Evolutionary conservation across 2,113 vertebrate species (phyloP).

Genomic region (Fulmarus glacialis): DNA sequence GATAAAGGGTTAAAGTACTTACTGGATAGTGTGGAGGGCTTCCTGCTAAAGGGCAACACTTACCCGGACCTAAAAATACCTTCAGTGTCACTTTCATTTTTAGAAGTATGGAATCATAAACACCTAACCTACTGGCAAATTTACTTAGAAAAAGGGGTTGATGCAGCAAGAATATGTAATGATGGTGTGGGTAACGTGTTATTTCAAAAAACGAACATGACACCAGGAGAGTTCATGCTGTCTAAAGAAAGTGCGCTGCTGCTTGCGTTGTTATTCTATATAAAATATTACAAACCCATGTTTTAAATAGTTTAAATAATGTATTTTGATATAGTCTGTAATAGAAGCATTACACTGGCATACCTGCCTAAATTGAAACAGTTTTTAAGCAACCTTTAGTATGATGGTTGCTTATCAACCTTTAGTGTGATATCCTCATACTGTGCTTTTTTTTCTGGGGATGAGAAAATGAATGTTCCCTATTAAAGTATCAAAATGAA

Average conservation of each 20-base stretch:
- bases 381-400: no score
- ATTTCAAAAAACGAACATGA: rapidly evolving
- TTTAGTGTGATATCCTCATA: background rate
- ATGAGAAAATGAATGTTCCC: background rate
- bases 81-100: background rate
- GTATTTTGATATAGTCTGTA: background rate
- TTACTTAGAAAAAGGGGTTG: background rate
- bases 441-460: background rate
- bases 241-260: background rate
- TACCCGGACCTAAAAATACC: slow-evolving; percentile 17
- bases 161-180: background rate
- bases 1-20: background rate
- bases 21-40: background rate
- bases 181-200: background rate
- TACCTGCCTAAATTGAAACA: rapidly evolving
- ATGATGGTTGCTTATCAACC: background rate
- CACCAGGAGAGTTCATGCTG: background rate
- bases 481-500: background rate
- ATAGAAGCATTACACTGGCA: background rate
- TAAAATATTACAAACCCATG: background rate
- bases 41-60: slow-evolving; percentile 1
- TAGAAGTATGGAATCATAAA: slow-evolving; percentile 1
- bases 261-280: rapidly evolving
- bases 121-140: background rate
- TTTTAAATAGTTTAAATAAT: background rate